Percentiles rank a stretch among this genome's conserved stretches.
phyloP scores from a whole-genome alignment of 2,797 vertebrate genomes.

The Enteromius anoplus region DNA sequence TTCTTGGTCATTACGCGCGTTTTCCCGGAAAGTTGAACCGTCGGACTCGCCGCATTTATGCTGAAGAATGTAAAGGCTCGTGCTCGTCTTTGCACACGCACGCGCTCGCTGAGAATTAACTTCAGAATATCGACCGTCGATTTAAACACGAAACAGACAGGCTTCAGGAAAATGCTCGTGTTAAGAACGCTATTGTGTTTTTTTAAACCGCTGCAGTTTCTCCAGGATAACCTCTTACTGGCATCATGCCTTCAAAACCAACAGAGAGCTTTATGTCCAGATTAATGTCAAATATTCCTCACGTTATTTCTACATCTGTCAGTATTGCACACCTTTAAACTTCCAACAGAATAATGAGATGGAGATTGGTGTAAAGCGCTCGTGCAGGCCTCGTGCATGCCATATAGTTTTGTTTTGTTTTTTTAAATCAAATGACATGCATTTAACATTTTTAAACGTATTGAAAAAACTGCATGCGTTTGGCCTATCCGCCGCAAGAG shows the following conservation, averaged over 20 bases:
- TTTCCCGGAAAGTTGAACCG: constrained; percentile 58
- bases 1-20: constrained; percentile 32
- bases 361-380: not conserved
- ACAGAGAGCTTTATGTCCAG: not conserved
- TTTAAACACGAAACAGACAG: not conserved
- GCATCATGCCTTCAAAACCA: not conserved
- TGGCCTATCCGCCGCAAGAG: not conserved
- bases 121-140: not conserved
- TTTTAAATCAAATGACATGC: not conserved
- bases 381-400: too few species aligned
- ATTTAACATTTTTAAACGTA: not conserved
- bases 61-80: constrained; percentile 36
- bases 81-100: not conserved
- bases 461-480: not conserved
- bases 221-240: not conserved
- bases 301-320: not conserved
- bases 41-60: constrained; percentile 46
- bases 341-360: not conserved
- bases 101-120: not conserved
- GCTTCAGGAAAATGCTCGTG: not conserved
- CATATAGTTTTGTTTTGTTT: not conserved
- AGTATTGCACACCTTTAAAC: not conserved
- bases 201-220: not conserved
- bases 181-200: not conserved
- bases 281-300: not conserved